Evolutionary conservation across 2,113 vertebrate genomes (phyloP), one percentile per base, ranked within the genome.

Genomic region (Hucho hucho): DNA sequence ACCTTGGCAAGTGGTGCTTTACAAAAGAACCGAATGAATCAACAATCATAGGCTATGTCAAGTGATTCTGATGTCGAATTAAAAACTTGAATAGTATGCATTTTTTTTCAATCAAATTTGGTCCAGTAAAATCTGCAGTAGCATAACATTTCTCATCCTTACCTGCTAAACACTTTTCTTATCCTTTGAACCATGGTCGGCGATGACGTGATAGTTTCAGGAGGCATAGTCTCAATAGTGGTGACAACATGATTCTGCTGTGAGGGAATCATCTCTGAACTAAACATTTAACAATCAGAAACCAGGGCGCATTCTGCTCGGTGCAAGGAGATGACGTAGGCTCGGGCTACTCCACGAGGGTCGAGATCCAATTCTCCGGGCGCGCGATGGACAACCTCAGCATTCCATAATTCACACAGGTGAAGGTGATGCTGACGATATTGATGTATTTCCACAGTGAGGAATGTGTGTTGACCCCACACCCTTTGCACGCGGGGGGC

Each of bases 111-210:
- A 53, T 20, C 28, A 14, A 4, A 67, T 20, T 20, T 18, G 16
- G 13, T 32, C 65, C 65, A 13, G 26, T 37, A 53, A 53, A 53
- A 9, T 53, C 12, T 13, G 12, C 7, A 53, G 14, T 18, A 53
- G 12, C 49, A 4, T 53, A 53, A 53, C 49, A 53, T 18, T 26
- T 28, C 12, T 32, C 53, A 53, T 0, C 25, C 92, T 94, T 93
- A 96, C 95, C 95, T 95, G 93, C 92, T 95, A 86, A 96, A 88
- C 78, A 95, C 94, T 92, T 93, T 95, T 89, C 90, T 92, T 88
- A 96, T 90, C 92, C 94, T 85, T 88, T 94, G 94, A 84, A 91
- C 86, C 81, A 94, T 81, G 78, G 92, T 89, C 49, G 91, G 83
- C 68, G 92, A 89, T 74, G 93, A 86, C 64, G 87, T 84, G 72